phyloP scores from a whole-genome alignment of 2,888 invertebrate species.

The Oligia latruncula region DNA sequence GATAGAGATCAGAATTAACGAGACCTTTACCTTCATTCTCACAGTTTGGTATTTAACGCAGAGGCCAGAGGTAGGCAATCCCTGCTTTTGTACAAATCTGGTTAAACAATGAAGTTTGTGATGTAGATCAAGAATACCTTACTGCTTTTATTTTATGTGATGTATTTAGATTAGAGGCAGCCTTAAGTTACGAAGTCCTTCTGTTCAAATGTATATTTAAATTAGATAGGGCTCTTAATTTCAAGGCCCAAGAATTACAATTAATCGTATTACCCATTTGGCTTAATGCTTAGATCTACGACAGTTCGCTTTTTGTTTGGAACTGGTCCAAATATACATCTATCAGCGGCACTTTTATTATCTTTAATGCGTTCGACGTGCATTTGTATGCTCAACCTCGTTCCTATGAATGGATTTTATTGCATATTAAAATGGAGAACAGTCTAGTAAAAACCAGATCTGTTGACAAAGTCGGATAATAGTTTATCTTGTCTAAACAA shows the following conservation, averaged over 20 bases:
- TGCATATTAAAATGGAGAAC: slow-evolving; percentile 54
- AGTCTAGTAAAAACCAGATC: slow-evolving; percentile 42
- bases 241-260: slow-evolving; percentile 69
- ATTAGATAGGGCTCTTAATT: slow-evolving; percentile 69
- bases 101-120: slow-evolving; percentile 41
- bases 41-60: slow-evolving; percentile 49
- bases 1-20: slow-evolving; percentile 60
- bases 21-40: slow-evolving; percentile 58
- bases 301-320: slow-evolving; percentile 70
- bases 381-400: slow-evolving; percentile 59
- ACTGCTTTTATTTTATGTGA: slow-evolving; percentile 49
- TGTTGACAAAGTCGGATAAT: slow-evolving; percentile 27
- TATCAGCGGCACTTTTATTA: slow-evolving; percentile 63
- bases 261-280: slow-evolving; percentile 74
- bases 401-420: slow-evolving; percentile 60
- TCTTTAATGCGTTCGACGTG: slow-evolving; percentile 64
- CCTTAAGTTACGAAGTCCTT: slow-evolving; percentile 42
- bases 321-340: slow-evolving; percentile 70
- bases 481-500: slow-evolving; percentile 30
- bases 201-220: slow-evolving; percentile 60
- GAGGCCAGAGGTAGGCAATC: slow-evolving; percentile 40
- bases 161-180: slow-evolving; percentile 55
- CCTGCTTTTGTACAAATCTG: slow-evolving; percentile 40
- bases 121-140: slow-evolving; percentile 45
- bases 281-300: slow-evolving; percentile 64